Evolutionary conservation across 2,888 invertebrate species (phyloP), one percentile per base, ranked within the genome.

Genomic region (Dasysyrphus tricinctus): DNA sequence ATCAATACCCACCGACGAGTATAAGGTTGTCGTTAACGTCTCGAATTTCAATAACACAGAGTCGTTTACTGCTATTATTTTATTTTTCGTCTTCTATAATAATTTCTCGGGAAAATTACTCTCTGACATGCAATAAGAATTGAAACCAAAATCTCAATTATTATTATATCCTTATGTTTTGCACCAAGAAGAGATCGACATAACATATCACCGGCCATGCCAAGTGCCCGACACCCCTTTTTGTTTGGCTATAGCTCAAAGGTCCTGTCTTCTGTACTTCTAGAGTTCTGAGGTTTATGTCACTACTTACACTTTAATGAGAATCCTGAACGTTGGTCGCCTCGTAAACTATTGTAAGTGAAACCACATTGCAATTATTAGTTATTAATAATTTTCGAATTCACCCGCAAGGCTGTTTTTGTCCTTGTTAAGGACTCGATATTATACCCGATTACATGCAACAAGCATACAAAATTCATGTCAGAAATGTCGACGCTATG

Each of bases 311-410:
- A 86, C 78, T 82, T 72, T 86, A 86, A 86, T 86, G 81, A 81
- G 86, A 69, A 32, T 74, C 11, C 29, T 24, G 86, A 72, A 67
- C 81, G 74, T 82, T 65, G 65, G 32, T 49, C 16, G 12, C 9
- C 1, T 44, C 39, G 29, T 11, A 9, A 39, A 44, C 29, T 29
- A 44, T 59, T 14, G 81, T 79, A 86, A 86, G 72, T 82, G 81
- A 82, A 82, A 86, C 86, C 86, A 42, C 86, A 86, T 82, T 78
- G 81, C 75, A 86, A 86, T 86, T 81, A 86, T 86, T 86, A 86
- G 82, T 86, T 86, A 86, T 82, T 86, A 86, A 86, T 86, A 86
- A 79, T 86, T 86, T 86, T 86, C 67, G 61, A 86, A 75, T 78
- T n/a, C 49, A 59, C 37, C 57, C 44, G 61, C 37, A 69, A 39